Evolutionary conservation across 1,140 invertebrate species (phyloP).

Genomic region (Anastrepha ludens): DNA sequence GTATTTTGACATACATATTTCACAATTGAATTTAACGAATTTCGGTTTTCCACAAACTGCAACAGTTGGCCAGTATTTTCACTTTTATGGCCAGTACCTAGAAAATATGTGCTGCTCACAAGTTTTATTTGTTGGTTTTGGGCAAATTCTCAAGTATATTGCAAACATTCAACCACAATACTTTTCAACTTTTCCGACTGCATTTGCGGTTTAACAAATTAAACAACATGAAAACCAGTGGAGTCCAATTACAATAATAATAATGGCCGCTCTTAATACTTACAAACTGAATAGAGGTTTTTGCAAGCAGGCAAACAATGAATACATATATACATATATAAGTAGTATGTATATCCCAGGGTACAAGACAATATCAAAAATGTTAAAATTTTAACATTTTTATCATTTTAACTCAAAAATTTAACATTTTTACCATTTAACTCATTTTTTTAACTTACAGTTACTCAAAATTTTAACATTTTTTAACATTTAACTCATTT

Average conservation of each 20-base stretch:
- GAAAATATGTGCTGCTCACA: not conserved
- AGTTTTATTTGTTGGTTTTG: not conserved
- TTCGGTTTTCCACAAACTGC: not conserved
- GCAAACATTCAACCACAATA: not conserved
- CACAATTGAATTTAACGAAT: no score
- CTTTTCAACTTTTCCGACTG: not conserved
- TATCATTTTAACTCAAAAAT: no score
- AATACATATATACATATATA: not conserved
- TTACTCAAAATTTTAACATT: no score
- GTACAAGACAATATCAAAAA: no score
- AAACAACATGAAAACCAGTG: not conserved
- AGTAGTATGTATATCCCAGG: not conserved
- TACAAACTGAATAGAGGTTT: not conserved
- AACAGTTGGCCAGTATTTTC: not conserved
- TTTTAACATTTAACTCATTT: no score
- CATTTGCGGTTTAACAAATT: not conserved
- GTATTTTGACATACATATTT: no score
- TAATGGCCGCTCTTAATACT: not conserved
- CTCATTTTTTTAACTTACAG: no score
- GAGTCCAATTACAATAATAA: conserved; percentile 10
- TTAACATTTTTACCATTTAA: no score
- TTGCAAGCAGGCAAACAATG: not conserved
- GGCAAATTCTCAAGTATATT: not conserved
- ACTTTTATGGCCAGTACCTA: not conserved
- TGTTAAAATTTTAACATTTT: no score